Evolutionary conservation across 2,113 vertebrate species (phyloP), one percentile per base, ranked within the genome.

Genomic region (Neogobius melanostomus): DNA sequence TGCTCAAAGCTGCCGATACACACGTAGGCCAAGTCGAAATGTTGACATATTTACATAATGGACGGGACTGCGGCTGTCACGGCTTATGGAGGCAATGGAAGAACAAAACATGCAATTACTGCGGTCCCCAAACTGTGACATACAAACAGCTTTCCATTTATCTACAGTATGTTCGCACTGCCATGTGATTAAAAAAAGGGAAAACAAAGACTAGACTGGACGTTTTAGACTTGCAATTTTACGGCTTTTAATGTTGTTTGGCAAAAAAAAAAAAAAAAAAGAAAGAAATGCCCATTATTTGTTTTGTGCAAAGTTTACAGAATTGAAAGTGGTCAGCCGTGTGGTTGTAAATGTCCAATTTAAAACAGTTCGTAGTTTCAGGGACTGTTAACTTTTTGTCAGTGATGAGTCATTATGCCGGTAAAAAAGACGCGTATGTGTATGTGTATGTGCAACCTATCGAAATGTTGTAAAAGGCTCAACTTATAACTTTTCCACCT

Each of bases 1-100:
- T 61, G 21, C 53, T 51, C 51, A 82, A 74, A 49, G 59, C 53
- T 45, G 7, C 45, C 9, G 36, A 6, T 68, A 57, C 66, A 64
- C n/a, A 61, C 47, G 54, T 61, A 56, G 49, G 43, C 65, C 28
- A 36, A 36, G 8, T 45, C 59, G 2, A 36, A 51, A 21, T 52
- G 50, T 72, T 71, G 51, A 50, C 0, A 9, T 8, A 71, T 79
- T 76, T 83, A 71, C 72, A 79, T 74, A 74, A 82, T 61, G 59
- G 63, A 48, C 11, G 52, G 68, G 72, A 57, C 59, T 11, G 57
- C 28, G 59, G 71, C 69, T 65, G 72, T 73, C 63, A 59, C 12
- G 52, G 67, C 17, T 57, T 54, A 60, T 57, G 50, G 60, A 68
- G 49, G 21, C 50, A 16, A 28, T 49, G 21, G 14, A 54, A 52